Percentiles rank a stretch among this genome's conserved stretches.
Evolutionary conservation across 2,113 vertebrate species (phyloP).

Genomic region (Cynoglossus semilaevis): DNA sequence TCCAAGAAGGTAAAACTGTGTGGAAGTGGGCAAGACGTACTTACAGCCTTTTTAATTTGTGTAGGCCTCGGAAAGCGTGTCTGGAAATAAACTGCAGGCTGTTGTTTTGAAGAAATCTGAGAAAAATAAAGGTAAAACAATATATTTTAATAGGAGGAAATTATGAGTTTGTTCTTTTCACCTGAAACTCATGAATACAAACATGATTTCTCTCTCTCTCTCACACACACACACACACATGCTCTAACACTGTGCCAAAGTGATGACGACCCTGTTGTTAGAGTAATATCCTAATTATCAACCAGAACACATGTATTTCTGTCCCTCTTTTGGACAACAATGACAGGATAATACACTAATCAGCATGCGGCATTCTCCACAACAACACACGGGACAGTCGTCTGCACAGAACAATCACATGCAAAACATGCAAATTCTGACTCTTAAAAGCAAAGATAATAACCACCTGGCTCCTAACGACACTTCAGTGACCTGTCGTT

Average conservation of each 20-base stretch:
- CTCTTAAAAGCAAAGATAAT: neutral
- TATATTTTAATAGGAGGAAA: neutral
- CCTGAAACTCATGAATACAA: slow-evolving; percentile 6
- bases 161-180: neutral
- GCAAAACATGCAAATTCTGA: slow-evolving; percentile 1
- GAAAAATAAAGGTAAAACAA: neutral
- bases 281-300: neutral
- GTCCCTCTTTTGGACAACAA: neutral
- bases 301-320: neutral
- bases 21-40: slow-evolving; percentile 35
- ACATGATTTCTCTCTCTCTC: neutral
- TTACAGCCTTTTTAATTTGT: slow-evolving; percentile 77
- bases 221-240: neutral
- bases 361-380: slow-evolving; percentile 1
- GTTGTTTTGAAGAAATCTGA: slow-evolving; percentile 80
- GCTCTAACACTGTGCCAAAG: neutral
- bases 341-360: slow-evolving; percentile 6
- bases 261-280: neutral
- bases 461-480: neutral
- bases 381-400: neutral
- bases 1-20: neutral
- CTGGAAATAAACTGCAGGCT: slow-evolving; percentile 74
- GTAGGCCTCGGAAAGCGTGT: slow-evolving; percentile 76
- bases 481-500: neutral
- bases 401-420: neutral